Conservation (phyloP, 2,888 invertebrate species). For the Cacoxenus indagator region DNA sequence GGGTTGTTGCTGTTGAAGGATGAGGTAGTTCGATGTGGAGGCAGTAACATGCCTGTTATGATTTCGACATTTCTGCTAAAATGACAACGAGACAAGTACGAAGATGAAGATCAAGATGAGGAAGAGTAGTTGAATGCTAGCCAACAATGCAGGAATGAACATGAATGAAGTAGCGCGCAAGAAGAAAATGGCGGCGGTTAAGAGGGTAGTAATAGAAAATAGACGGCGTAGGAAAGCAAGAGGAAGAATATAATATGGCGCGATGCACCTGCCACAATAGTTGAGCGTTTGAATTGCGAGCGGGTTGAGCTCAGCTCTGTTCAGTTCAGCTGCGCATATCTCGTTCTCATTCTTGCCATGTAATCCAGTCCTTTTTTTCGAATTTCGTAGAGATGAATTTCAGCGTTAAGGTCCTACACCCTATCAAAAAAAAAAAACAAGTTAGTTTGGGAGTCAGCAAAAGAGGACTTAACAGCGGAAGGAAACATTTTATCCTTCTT, state of each 20-base stretch:
- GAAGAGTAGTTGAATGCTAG: not conserved
- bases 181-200: not conserved
- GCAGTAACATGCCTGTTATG: not conserved
- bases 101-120: not conserved
- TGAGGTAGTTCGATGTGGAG: not conserved
- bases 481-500: constrained; percentile 55
- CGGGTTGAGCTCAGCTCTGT: not conserved
- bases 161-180: not conserved
- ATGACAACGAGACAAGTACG: not conserved
- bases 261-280: not conserved
- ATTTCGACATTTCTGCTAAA: constrained; percentile 19
- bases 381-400: not conserved
- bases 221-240: not conserved
- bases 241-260: not conserved
- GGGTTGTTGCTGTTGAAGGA: not conserved
- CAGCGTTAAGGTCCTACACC: too few relatives aligned
- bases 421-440: too few relatives aligned
- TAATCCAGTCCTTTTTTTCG: not conserved
- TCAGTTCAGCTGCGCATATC: not conserved
- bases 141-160: not conserved
- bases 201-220: not conserved
- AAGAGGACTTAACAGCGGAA: constrained; percentile 30
- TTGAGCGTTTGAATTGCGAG: not conserved
- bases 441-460: too few relatives aligned
- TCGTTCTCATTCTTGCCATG: not conserved